phyloP scores from a whole-genome alignment of 2,797 vertebrate species.

The Hydrolagus colliei region DNA sequence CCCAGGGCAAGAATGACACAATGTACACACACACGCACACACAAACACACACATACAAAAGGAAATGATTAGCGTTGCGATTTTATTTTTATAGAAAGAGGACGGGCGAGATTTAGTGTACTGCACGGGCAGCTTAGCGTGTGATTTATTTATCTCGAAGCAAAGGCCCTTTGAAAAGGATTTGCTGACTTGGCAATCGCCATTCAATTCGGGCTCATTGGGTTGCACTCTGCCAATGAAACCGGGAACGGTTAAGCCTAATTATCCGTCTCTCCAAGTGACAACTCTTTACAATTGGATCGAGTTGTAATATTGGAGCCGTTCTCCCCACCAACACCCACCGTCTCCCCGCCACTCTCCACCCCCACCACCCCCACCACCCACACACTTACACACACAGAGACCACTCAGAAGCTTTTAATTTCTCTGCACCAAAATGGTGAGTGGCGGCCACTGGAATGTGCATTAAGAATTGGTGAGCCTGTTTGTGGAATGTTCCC shows the following conservation, averaged over 20 bases:
- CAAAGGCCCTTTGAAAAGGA: slow-evolving; percentile 9
- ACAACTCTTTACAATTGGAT: slow-evolving; percentile 8
- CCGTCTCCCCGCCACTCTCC: no score
- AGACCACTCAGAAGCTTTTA: background rate
- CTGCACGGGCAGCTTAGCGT: slow-evolving; percentile 4
- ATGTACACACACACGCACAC: background rate
- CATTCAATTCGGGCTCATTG: background rate
- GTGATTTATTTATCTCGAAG: slow-evolving; percentile 24
- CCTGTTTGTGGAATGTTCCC: no score
- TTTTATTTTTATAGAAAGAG: background rate
- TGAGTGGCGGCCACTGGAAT: background rate
- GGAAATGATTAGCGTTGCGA: slow-evolving; percentile 56
- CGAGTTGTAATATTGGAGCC: no score
- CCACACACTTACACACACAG: no score
- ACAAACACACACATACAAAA: background rate
- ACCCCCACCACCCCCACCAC: no score
- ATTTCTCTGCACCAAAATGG: background rate
- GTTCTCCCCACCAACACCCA: background rate
- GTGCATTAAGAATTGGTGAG: background rate
- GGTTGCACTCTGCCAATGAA: background rate
- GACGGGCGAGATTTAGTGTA: slow-evolving; percentile 8
- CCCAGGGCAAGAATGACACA: slow-evolving; percentile 36
- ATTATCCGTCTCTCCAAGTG: background rate
- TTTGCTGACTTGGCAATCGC: background rate
- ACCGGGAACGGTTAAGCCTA: background rate